A percentile compares a stretch with the other conserved stretches of the same genome.
Evolutionary conservation across 2,113 vertebrate species (phyloP).

Genomic region (Myotis brandtii): DNA sequence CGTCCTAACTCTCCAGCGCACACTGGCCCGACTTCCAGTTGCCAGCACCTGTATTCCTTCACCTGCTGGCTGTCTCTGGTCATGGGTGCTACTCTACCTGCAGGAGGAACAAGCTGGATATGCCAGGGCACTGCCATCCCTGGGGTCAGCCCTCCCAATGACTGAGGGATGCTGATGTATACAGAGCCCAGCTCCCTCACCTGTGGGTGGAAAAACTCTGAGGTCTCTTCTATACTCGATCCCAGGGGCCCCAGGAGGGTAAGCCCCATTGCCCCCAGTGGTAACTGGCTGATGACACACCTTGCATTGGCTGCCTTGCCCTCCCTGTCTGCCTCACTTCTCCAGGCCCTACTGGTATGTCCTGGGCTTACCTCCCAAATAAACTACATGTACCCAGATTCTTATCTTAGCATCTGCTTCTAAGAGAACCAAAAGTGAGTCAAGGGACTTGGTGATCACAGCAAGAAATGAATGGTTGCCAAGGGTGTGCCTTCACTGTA

Average conservation of each 20-base stretch:
- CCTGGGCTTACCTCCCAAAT: neutral
- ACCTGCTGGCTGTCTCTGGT: neutral
- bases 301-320: neutral
- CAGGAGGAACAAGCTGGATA: fast-evolving
- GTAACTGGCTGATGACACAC: neutral
- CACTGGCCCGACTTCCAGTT: neutral
- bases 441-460: neutral
- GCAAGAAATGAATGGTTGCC: neutral
- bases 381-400: neutral
- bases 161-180: neutral
- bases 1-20: neutral
- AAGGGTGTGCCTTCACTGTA: neutral
- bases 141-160: neutral
- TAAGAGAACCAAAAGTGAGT: neutral
- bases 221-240: neutral
- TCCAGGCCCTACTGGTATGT: neutral
- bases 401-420: neutral
- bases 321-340: neutral
- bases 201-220: neutral
- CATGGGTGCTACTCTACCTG: neutral
- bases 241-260: neutral
- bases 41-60: neutral
- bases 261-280: neutral
- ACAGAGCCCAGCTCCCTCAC: neutral
- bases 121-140: neutral